Base-by-base conservation (phyloP, 1,140 invertebrate genomes). In the Panagrolaimus sp. region DNA sequence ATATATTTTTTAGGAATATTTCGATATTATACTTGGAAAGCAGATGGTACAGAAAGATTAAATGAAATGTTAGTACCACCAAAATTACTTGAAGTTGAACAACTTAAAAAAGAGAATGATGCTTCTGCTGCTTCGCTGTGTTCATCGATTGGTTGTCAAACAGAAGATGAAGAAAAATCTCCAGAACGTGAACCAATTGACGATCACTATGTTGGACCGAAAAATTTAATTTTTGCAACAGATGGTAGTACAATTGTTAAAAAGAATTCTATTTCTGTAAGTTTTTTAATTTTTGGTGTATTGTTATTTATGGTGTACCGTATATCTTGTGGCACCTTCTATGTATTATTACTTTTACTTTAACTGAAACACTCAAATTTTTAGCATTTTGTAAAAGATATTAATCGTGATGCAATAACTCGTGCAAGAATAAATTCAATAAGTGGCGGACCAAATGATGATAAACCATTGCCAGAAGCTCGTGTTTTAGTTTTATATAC, bases 401-500 rank as follows among this genome's bases (percentile, higher is more conserved):
- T n/a, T 4, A 48, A 9, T n/a, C 20, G 14, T n/a, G 47, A n/a
- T 4, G 47, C 47, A 48, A n/a, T 4, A 48, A n/a, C 20, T 48
- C 20, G 20, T 48, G 20, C 2, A 2, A 2, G 47, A 48, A 3
- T 48, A 8, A 43, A 67, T 7, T 38, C 31, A 4, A 2, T 38
- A 0, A 27, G 51, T 25, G 20, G 51, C n/a, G n/a, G n/a, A 20
- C 20, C 20, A 27, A 13, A 2, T 3, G 14, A 14, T 48, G 47
- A n/a, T 23, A 48, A 48, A 48, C 47, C 31, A 31, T 11, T 72
- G 31, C 70, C 77, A 1, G 79, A 81, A 43, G 66, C 74, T 5
- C 64, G 72, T 47, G 82, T 82, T 11, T 65, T 82, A 5, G 81
- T 82, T 38, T 70, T 82, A 20, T 82, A 82, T 68, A 82, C 80